phyloP scores from a whole-genome alignment of 2,797 vertebrate genomes.

The Hydrolagus colliei region DNA sequence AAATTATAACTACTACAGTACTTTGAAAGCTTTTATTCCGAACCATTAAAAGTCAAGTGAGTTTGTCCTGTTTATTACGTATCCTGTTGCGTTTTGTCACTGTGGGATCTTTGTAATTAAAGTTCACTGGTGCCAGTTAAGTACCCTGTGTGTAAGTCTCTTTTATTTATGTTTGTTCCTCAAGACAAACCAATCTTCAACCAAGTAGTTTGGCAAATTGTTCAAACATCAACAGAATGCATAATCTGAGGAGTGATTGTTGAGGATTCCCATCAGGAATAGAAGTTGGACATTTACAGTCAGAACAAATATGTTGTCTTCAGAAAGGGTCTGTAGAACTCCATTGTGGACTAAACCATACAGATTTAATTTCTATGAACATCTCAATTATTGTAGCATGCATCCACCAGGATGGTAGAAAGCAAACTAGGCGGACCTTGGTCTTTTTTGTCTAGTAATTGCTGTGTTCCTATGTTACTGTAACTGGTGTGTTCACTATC shows the following conservation, averaged over 20 bases:
- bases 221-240: too few relatives aligned
- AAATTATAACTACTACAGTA: slow-evolving; percentile 55
- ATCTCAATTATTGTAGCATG: too few relatives aligned
- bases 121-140: slow-evolving; percentile 62
- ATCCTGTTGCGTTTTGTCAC: slow-evolving; percentile 62
- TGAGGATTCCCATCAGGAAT: neutral
- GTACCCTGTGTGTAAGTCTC: neutral
- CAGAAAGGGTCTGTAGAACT: neutral
- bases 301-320: neutral
- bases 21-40: slow-evolving; percentile 39
- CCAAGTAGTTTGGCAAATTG: too few relatives aligned
- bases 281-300: neutral
- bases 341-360: too few relatives aligned
- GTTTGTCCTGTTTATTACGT: slow-evolving; percentile 50
- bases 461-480: too few relatives aligned
- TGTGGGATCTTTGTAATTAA: slow-evolving; percentile 77
- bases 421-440: too few relatives aligned
- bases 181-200: neutral
- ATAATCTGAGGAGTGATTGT: neutral
- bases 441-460: too few relatives aligned
- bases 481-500: too few relatives aligned
- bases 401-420: too few relatives aligned
- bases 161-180: neutral
- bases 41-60: slow-evolving; percentile 38
- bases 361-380: too few relatives aligned